Evolutionary conservation across 2,797 vertebrate species (phyloP), one percentile per base, ranked within the genome.

Genomic region (Chiroxiphia lanceolata): DNA sequence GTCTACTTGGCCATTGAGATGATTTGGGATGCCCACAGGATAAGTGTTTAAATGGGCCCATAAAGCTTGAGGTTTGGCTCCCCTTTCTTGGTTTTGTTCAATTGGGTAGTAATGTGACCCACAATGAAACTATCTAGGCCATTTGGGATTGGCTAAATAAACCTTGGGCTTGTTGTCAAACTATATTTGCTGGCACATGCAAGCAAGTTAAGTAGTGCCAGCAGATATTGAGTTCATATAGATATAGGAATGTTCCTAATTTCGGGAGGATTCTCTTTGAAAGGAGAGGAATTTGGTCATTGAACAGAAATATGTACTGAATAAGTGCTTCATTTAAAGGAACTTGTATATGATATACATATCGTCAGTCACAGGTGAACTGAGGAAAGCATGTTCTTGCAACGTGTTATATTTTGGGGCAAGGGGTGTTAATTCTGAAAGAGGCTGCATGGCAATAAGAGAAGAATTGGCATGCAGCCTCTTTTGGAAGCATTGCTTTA

Each of bases 31-130:
- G 71, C 83, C 77, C 93, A 54, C 85, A 91, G 60, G 51, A 89
- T 69, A 63, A 94, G 33, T 12, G 45, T 45, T 90, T 88, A 95
- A 95, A 84, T 57, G 56, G 48, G 26, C 63, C 53, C 50, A 50
- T 80, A 89, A 90, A 80, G 57, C 68, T 89, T 96, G 88, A 96
- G 95, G 95, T 96, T 97, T 97, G 94, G 90, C 91, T 95, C 23
- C 50, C 42, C 31, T 44, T 74, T 87, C 87, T 80, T 53, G 64
- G 40, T 89, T 91, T 93, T 2, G 2, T 92, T 94, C 1, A 10
- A 42, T 56, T 82, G 77, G 67, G 64, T 90, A 60, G 74, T 88
- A 93, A 90, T 7, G 36, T 87, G 87, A 89, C 89, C 93, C 25
- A 22, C 80, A 93, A 18, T 79, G 78, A 94, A 92, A 47, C 74